Evolutionary conservation across 2,797 vertebrate genomes (phyloP).

Genomic region (Melanotaenia nigrans): DNA sequence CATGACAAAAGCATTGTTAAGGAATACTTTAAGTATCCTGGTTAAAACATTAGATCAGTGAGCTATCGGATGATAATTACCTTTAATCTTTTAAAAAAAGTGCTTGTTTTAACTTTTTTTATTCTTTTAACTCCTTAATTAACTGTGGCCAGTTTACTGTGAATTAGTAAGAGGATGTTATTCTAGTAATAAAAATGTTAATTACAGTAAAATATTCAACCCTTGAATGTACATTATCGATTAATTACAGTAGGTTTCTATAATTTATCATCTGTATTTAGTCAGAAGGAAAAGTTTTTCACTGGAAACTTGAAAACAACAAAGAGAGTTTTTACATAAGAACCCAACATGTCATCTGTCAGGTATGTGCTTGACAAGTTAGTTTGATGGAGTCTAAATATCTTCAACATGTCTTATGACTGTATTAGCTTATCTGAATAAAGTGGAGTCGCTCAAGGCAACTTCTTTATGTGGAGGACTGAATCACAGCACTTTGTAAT

Average conservation of each 20-base stretch:
- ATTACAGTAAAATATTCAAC: neutral
- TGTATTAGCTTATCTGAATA: constrained; percentile 26
- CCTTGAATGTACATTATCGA: neutral
- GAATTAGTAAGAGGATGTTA: neutral
- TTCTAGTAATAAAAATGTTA: neutral
- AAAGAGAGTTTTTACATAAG: constrained; percentile 1
- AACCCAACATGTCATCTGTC: constrained; percentile 1
- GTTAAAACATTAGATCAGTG: constrained; percentile 14
- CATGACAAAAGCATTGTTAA: constrained; percentile 51
- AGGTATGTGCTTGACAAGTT: constrained; percentile 2
- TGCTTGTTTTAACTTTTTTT: neutral
- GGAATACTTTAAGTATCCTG: constrained; percentile 38
- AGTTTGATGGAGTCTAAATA: constrained; percentile 15
- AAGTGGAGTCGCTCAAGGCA: constrained; percentile 8
- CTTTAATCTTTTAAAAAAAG: neutral
- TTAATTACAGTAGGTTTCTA: neutral
- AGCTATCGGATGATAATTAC: constrained; percentile 10
- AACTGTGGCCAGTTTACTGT: neutral
- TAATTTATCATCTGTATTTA: neutral
- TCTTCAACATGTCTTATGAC: neutral
- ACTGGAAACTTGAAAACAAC: neutral
- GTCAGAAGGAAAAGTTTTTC: too few relatives aligned
- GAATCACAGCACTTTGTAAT: constrained; percentile 29
- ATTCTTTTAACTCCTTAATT: neutral
- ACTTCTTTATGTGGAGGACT: constrained; percentile 24